phyloP scores from a whole-genome alignment of 2,113 vertebrate species.

The Nyctibius bracteatus region DNA sequence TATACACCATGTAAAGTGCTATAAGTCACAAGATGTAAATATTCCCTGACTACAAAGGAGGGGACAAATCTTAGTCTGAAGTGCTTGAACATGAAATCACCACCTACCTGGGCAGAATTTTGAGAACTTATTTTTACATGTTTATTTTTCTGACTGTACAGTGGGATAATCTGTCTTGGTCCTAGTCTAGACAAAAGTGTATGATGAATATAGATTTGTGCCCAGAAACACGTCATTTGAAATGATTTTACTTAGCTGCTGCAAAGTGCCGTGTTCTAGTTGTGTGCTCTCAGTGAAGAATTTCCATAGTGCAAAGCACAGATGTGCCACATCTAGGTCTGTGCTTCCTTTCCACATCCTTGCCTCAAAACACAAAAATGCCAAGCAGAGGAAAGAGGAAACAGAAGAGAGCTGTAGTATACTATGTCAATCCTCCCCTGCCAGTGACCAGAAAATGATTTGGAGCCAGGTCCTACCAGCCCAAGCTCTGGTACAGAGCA shows the following conservation, averaged over 20 bases:
- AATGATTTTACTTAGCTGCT: not conserved
- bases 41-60: not conserved
- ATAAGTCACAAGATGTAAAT: not conserved
- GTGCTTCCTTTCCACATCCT: not conserved
- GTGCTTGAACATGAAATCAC: not conserved
- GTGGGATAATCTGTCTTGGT: not conserved
- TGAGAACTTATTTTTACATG: not conserved
- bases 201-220: not conserved
- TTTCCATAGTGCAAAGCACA: not conserved
- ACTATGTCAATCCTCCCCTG: not conserved
- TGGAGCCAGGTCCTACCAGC: not conserved
- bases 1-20: not conserved
- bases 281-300: not conserved
- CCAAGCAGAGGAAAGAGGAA: not conserved
- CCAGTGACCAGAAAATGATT: not conserved
- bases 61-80: not conserved
- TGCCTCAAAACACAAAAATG: not conserved
- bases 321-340: not conserved
- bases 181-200: not conserved
- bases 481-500: not conserved
- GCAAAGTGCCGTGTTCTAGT: not conserved
- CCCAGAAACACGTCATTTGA: not conserved
- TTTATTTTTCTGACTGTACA: not conserved
- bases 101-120: not conserved
- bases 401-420: not conserved